A percentile compares a stretch with the other conserved stretches of the same genome.
phyloP scores from a whole-genome alignment of 2,797 vertebrate genomes.

The Gallirallus australis region DNA sequence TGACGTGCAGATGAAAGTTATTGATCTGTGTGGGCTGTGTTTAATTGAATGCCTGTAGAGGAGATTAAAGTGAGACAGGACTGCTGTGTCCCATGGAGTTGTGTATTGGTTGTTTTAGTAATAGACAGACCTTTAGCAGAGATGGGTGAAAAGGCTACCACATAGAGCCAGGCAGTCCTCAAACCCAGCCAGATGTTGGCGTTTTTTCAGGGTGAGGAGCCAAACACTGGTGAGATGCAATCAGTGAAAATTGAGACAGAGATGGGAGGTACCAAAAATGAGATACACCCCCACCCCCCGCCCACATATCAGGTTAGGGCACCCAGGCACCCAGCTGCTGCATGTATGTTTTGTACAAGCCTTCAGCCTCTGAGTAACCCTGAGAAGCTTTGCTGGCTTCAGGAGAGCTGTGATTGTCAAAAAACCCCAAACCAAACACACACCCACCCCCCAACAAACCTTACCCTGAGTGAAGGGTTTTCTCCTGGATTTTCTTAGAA shows the following conservation, averaged over 20 bases:
- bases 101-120: neutral
- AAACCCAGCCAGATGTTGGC: neutral
- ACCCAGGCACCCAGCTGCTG: neutral
- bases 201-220: neutral
- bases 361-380: neutral
- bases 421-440: neutral
- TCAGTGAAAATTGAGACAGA: neutral
- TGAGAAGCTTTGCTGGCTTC: neutral
- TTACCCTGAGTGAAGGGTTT: neutral
- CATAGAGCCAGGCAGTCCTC: rapidly evolving
- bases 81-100: neutral
- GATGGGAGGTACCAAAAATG: neutral
- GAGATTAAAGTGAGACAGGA: neutral
- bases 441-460: neutral
- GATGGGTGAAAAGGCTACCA: neutral
- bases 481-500: neutral
- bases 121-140: neutral
- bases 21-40: neutral
- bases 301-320: neutral
- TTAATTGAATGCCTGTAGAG: neutral
- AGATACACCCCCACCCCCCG: neutral
- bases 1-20: neutral
- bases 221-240: neutral
- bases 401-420: neutral
- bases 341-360: neutral